Percentiles rank a stretch among this genome's conserved stretches.
Evolutionary conservation across 2,888 invertebrate species (phyloP).

Genomic region (Parasteatoda lunata): DNA sequence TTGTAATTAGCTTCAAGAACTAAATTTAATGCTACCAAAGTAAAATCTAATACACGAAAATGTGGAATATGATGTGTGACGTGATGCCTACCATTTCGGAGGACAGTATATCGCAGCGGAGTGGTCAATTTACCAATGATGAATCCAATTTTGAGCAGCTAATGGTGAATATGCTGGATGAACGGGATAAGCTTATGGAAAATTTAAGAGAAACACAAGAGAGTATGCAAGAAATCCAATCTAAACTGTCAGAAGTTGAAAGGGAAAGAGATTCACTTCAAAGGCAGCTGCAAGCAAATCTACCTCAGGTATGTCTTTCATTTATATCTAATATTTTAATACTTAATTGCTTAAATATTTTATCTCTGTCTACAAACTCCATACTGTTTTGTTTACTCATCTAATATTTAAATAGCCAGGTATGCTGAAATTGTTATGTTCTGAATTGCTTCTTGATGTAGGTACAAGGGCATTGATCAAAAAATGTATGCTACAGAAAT

Average conservation of each 20-base stretch:
- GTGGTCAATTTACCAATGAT: slow-evolving; percentile 87
- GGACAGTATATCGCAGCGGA: slow-evolving; percentile 95
- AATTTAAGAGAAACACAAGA: slow-evolving; percentile 95
- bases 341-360: background rate
- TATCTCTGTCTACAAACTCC: background rate
- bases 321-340: background rate
- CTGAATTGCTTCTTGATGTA: background rate
- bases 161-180: slow-evolving; percentile 99
- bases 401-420: background rate
- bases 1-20: background rate
- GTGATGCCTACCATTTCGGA: slow-evolving; percentile 99
- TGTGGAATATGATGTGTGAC: slow-evolving; percentile 99
- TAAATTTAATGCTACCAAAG: background rate
- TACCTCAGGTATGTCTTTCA: slow-evolving; percentile 87
- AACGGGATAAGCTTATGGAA: slow-evolving; percentile 98
- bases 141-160: slow-evolving; percentile 99
- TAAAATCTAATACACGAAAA: slow-evolving; percentile 73
- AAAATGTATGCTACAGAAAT: background rate
- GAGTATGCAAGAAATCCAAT: slow-evolving; percentile 89
- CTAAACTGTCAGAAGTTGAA: slow-evolving; percentile 90
- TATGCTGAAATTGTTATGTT: background rate
- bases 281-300: slow-evolving; percentile 94
- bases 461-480: background rate
- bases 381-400: background rate
- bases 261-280: slow-evolving; percentile 97